Percentiles rank a stretch among this genome's conserved stretches.
phyloP scores from a whole-genome alignment of 2,797 vertebrate genomes.

The Parotocinclus haroldoi region DNA sequence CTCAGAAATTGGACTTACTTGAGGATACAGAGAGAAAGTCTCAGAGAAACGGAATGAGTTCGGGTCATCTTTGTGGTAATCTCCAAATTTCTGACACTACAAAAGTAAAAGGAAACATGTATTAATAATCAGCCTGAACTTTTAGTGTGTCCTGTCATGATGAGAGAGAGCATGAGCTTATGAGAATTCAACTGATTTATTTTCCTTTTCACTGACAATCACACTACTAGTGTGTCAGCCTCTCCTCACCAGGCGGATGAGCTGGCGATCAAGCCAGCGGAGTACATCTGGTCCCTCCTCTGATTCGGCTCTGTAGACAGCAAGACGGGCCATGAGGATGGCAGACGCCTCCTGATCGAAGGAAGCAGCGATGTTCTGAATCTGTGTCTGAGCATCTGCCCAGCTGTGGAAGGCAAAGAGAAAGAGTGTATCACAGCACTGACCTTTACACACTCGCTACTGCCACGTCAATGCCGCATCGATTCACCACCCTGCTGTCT shows the following conservation, averaged over 20 bases:
- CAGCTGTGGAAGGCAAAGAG: conserved; percentile 71
- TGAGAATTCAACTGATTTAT: background rate
- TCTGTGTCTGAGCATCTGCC: conserved; percentile 94
- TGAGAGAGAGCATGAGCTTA: background rate
- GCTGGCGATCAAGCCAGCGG: conserved; percentile 93
- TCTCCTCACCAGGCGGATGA: conserved; percentile 85
- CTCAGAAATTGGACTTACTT: conserved; percentile 67
- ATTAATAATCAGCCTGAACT: too few relatives aligned
- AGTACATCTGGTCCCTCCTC: conserved; percentile 96
- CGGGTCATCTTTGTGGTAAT: conserved; percentile 96
- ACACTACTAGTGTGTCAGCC: background rate
- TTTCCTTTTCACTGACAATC: background rate
- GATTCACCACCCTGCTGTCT: conserved; percentile 1
- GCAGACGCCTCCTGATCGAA: conserved; percentile 95
- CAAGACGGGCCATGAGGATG: conserved; percentile 92
- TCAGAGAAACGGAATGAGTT: conserved; percentile 97
- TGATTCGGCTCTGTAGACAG: conserved; percentile 89
- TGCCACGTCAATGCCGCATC: background rate
- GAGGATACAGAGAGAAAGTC: conserved; percentile 95
- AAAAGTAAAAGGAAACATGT: conserved; percentile 13
- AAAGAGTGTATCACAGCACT: conserved; percentile 4
- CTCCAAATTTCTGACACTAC: conserved; percentile 98
- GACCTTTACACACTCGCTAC: conserved; percentile 17
- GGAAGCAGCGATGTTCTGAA: conserved; percentile 92
- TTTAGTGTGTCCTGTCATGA: too few relatives aligned